Evolutionary conservation across 2,888 invertebrate species (phyloP), one percentile per base, ranked within the genome.

Genomic region (Tachystola acroxantha): DNA sequence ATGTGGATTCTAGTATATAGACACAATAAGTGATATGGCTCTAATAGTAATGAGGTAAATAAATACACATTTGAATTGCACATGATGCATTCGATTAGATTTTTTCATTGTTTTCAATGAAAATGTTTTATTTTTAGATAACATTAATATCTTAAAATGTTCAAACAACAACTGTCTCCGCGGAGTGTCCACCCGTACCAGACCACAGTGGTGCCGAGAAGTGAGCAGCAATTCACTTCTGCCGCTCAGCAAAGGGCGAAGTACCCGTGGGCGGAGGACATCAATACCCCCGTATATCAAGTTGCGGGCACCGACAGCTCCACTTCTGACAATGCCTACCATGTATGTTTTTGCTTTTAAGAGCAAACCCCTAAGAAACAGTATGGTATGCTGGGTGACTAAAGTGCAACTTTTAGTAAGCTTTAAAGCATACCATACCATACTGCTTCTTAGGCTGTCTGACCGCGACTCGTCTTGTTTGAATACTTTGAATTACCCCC

Each of bases 111-210:
- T 38, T 45, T 44, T 38, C 48, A 12, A 38, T 39, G 42, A 9
- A 39, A 42, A 34, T 31, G 16, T 5, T 16, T 31, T 39, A 30
- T 24, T 59, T 61, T 37, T 46, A 66, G 70, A 42, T 63, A 61
- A 59, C 39, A 34, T 10, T 11, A 25, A 24, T 12, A 16, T 2
- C 4, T 12, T 6, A 71, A 50, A 51, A 88, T 82, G 90, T 89
- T 74, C 48, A 87, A 85, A 56, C 86, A 85, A 58, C 85, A 86
- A 53, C 43, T 78, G 25, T 75, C 87, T 9, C 79, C 84, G 3
- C 71, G 86, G 27, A 84, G 77, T 46, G 76, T 86, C 25, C 86
- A 86, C 44, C 87, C 87, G 3, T 88, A 88, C 46, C 88, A 88
- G 57, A 88, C 87, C 3, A 88, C 88, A 2, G 71, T 87, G 22